Percentiles rank a stretch among this genome's conserved stretches.
phyloP scores from a whole-genome alignment of 2,888 invertebrate genomes.

The Crioceris asparagi region DNA sequence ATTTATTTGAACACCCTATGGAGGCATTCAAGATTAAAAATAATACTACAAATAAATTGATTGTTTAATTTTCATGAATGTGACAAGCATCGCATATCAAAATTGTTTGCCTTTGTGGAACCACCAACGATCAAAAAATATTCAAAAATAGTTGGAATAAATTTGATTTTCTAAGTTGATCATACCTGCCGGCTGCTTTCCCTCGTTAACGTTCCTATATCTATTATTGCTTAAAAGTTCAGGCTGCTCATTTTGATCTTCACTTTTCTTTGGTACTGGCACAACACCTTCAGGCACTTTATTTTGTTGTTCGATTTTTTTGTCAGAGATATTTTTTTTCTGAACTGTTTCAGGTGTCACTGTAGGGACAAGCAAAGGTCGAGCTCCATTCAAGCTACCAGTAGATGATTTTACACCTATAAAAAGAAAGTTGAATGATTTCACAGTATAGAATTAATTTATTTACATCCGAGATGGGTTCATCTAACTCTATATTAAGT shows the following conservation, averaged over 20 bases:
- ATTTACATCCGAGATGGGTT: background rate
- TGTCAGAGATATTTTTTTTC: constrained; percentile 16
- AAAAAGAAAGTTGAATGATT: constrained; percentile 10
- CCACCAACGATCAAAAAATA: too few species aligned
- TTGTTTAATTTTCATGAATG: too few species aligned
- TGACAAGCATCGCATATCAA: too few species aligned
- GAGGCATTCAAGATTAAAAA: too few species aligned
- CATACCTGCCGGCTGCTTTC: too few species aligned
- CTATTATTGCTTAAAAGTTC: constrained; percentile 35
- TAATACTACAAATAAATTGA: too few species aligned
- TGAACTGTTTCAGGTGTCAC: constrained; percentile 27
- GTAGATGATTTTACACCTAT: constrained; percentile 18
- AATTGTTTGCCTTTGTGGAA: too few species aligned
- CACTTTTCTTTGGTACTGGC: constrained; percentile 23
- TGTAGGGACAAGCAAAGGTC: constrained; percentile 29
- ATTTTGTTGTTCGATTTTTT: too few species aligned
- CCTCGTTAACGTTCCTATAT: constrained; percentile 33
- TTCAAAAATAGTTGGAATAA: too few species aligned
- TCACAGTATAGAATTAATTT: background rate
- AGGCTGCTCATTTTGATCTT: constrained; percentile 24
- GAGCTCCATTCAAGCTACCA: constrained; percentile 26
- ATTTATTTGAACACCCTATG: too few species aligned
- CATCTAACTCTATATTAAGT: background rate
- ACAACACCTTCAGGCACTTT: constrained; percentile 28
- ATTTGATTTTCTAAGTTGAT: too few species aligned